phyloP scores from a whole-genome alignment of 2,113 vertebrate genomes.

The Lophochroa leadbeateri region DNA sequence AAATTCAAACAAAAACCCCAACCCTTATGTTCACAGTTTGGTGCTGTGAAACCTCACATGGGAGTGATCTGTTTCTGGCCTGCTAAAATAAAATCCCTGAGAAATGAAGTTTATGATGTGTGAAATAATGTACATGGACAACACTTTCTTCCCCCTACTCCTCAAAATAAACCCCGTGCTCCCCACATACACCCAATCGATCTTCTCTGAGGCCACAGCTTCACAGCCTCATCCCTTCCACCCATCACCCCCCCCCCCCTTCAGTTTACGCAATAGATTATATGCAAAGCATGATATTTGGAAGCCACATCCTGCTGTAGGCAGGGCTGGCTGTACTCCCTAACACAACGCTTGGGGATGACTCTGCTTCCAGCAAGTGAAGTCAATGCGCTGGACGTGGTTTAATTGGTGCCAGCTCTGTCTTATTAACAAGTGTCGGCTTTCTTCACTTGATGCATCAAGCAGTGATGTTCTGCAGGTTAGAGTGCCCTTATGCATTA shows the following conservation, averaged over 20 bases:
- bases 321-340: conserved; percentile 27
- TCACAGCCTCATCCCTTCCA: not conserved
- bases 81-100: not conserved
- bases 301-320: conserved; percentile 55
- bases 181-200: not conserved
- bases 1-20: not conserved
- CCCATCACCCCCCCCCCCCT: not conserved
- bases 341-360: conserved; percentile 35
- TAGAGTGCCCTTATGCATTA: not conserved
- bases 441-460: conserved; percentile 16
- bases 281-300: not conserved
- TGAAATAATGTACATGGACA: not conserved
- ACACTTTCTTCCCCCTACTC: not conserved
- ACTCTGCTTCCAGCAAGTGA: conserved; percentile 30
- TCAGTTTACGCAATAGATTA: not conserved
- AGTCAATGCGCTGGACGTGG: not conserved
- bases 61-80: not conserved
- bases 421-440: not conserved
- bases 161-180: not conserved
- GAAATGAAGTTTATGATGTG: not conserved
- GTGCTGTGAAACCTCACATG: not conserved
- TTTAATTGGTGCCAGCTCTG: conserved; percentile 46
- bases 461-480: not conserved
- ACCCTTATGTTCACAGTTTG: not conserved
- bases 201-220: not conserved